Percentiles rank a stretch among this genome's conserved stretches.
Evolutionary conservation across 1,140 invertebrate species (phyloP).

Genomic region (Drosophila pseudoananassae): DNA sequence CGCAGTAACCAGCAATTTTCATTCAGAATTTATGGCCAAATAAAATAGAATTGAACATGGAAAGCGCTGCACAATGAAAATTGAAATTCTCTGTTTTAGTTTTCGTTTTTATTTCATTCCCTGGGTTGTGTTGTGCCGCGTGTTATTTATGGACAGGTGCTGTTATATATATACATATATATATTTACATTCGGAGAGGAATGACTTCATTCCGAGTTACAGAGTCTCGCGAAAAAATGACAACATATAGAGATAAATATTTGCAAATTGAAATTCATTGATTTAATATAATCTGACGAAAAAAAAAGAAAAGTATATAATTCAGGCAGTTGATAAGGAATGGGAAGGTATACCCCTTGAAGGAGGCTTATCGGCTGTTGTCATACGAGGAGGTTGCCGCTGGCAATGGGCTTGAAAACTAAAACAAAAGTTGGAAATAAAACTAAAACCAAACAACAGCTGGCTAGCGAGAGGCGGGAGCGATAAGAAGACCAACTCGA

Average conservation of each 20-base stretch:
- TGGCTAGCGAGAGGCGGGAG: background rate
- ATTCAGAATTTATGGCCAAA: constrained; percentile 75
- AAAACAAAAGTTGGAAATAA: constrained; percentile 31
- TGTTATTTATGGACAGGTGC: constrained; percentile 40
- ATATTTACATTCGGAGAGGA: constrained; percentile 14
- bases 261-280: constrained; percentile 38
- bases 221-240: constrained; percentile 5
- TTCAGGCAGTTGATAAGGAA: constrained; percentile 30
- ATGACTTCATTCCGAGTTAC: constrained; percentile 25
- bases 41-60: constrained; percentile 73
- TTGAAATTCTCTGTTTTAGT: constrained; percentile 53
- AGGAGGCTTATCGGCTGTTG: constrained; percentile 39
- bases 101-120: constrained; percentile 28
- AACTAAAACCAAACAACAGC: constrained; percentile 44
- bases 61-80: constrained; percentile 66
- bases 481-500: constrained; percentile 41
- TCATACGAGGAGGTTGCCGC: constrained; percentile 22
- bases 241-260: constrained; percentile 15
- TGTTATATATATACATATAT: background rate
- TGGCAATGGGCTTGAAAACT: constrained; percentile 34
- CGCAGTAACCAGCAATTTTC: constrained; percentile 71
- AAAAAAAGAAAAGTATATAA: background rate
- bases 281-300: constrained; percentile 22
- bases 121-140: constrained; percentile 8
- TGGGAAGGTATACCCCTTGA: constrained; percentile 7